Base-by-base conservation (phyloP, 2,113 vertebrate species). In the Hirundichthys speculiger region DNA sequence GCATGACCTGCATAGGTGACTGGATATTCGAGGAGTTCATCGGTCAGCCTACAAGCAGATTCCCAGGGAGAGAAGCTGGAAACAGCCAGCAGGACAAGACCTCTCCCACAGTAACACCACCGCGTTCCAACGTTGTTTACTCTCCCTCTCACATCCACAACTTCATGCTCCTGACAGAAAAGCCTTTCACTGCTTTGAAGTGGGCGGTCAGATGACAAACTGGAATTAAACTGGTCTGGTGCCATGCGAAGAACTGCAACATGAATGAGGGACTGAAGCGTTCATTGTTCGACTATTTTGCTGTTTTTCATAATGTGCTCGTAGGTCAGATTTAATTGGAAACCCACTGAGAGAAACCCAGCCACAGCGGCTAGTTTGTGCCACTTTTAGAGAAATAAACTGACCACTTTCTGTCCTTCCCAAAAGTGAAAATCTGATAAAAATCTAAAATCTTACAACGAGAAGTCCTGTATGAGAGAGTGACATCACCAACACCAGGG, bases 21-120 rank as follows among this genome's bases (percentile, higher is more conserved):
- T 34, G 30, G 11, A 10, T 25, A 7, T 51, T 25, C 45, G 43
- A 45, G 19, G 24, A 4, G 25, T 45, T 50, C 45, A 49, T 16
- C 38, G 25, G 15, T 73, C 43, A 40, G 18, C 51, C 57, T n/a
- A 25, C 51, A 25, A 41, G 27, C 48, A 47, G 4, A 70, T 73
- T 70, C 48, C 45, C 48, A 54, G 55, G 18, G 50, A 68, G 38
- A 56, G 52, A 56, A 53, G 22, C 18, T 46, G 66, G 30, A 34
- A 34, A 10, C 30, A 34, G 30, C 30, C 30, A 34, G 30, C 9
- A 7, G 30, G 30, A 34, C 21, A 18, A n/a, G 48, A 61, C 20
- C 61, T 65, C 54, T 80, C 74, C 73, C 82, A 83, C 80, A 45
- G 58, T 60, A n/a, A 80, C 75, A 41, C 61, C 63, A 20, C 12